Evolutionary conservation across 2,888 invertebrate genomes (phyloP).

Genomic region (Drosophila mayaguana): DNA sequence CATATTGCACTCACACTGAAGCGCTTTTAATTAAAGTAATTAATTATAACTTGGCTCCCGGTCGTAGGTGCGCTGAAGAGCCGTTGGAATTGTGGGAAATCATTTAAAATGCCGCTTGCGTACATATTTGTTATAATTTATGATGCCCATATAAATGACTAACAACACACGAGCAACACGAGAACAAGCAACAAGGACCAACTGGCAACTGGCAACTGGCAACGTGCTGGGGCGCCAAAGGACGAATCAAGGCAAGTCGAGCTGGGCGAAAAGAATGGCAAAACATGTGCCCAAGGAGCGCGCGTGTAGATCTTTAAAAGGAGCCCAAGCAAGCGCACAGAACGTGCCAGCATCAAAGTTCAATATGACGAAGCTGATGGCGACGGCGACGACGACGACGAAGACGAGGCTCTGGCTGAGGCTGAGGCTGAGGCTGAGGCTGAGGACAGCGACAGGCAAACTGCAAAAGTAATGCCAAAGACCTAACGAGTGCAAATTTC

Average conservation of each 20-base stretch:
- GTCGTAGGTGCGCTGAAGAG: constrained; percentile 1
- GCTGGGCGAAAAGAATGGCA: constrained; percentile 39
- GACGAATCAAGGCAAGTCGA: constrained; percentile 32
- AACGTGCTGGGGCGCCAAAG: constrained; percentile 39
- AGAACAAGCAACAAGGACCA: constrained; percentile 21
- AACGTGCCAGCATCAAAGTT: constrained; percentile 80
- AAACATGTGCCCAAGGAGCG: constrained; percentile 69
- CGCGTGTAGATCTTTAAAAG: constrained; percentile 75
- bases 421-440: too few species aligned
- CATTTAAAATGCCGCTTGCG: constrained; percentile 79
- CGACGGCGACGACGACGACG: not conserved
- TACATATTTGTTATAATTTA: constrained; percentile 81
- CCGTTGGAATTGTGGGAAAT: constrained; percentile 55
- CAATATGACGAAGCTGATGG: constrained; percentile 62
- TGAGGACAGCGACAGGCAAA: constrained; percentile 5
- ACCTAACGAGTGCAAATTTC: constrained; percentile 80
- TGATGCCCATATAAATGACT: constrained; percentile 80
- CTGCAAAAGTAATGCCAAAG: constrained; percentile 46
- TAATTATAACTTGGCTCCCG: constrained; percentile 67
- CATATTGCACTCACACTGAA: constrained; percentile 66
- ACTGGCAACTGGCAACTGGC: constrained; percentile 49
- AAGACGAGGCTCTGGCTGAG: not conserved
- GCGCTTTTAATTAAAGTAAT: constrained; percentile 77
- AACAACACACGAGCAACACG: constrained; percentile 66
- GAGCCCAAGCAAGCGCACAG: constrained; percentile 51